Percentiles rank a stretch among this genome's conserved stretches.
These are phyloP conservation scores for Pilophorus perplexus DNA, from an alignment of 2,888 invertebrate species.

Conservation along the genomic window DNA sequence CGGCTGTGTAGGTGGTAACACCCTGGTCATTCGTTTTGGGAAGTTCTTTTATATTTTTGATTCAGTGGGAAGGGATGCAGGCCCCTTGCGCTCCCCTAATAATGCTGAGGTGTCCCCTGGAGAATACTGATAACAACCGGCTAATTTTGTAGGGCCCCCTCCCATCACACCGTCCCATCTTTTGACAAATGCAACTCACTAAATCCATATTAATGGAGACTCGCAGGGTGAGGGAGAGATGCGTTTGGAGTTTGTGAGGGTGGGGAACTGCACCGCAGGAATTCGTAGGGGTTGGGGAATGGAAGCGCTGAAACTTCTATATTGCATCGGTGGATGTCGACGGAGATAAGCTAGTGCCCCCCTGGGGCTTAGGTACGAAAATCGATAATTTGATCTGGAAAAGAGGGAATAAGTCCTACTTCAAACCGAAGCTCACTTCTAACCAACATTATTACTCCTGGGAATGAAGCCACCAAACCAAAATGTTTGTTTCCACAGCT, in stretches of 20 bases:
- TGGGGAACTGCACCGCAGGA: constrained; percentile 9
- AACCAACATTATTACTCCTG: neutral
- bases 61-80: neutral
- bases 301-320: constrained; percentile 26
- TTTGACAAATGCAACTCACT: constrained; percentile 36
- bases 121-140: constrained; percentile 33
- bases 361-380: constrained; percentile 29
- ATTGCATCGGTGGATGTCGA: constrained; percentile 23
- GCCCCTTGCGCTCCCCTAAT: constrained; percentile 8
- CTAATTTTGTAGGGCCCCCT: constrained; percentile 12
- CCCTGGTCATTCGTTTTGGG: constrained; percentile 14
- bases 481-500: neutral
- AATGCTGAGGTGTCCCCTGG: constrained; percentile 13
- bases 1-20: neutral
- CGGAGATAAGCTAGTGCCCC: constrained; percentile 29
- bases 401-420: neutral
- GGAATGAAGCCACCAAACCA: neutral
- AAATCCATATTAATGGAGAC: constrained; percentile 36
- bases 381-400: constrained; percentile 23
- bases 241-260: neutral
- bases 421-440: neutral
- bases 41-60: constrained; percentile 2
- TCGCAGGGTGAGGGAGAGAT: constrained; percentile 24
- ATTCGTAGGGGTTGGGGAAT: constrained; percentile 18
- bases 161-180: constrained; percentile 14